phyloP scores from a whole-genome alignment of 2,888 invertebrate species.

The Sphecodes monilicornis region DNA sequence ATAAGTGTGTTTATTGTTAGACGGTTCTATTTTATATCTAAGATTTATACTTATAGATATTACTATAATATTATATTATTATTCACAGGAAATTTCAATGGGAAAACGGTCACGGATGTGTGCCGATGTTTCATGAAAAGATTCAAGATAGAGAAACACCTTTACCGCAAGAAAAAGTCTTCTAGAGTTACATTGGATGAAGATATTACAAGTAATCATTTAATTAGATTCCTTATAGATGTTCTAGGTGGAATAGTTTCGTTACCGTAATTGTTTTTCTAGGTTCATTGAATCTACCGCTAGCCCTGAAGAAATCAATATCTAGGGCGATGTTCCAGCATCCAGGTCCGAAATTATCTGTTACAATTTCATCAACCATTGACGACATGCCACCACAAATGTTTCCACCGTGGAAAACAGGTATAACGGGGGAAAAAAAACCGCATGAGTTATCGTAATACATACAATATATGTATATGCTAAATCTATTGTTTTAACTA shows the following conservation, averaged over 20 bases:
- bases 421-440: constrained; percentile 62
- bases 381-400: constrained; percentile 72
- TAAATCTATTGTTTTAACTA: constrained; percentile 19
- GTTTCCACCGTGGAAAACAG: constrained; percentile 79
- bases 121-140: constrained; percentile 88
- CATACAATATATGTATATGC: not conserved
- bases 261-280: not conserved
- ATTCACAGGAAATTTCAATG: constrained; percentile 87
- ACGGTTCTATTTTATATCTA: constrained; percentile 12
- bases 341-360: constrained; percentile 75
- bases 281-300: constrained; percentile 82
- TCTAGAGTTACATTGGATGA: constrained; percentile 75
- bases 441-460: not conserved
- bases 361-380: constrained; percentile 72
- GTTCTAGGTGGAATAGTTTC: not conserved
- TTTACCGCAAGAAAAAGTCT: constrained; percentile 74
- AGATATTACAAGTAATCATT: constrained; percentile 70
- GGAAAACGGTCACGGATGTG: constrained; percentile 86
- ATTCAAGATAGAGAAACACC: constrained; percentile 87
- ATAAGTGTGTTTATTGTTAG: constrained; percentile 84
- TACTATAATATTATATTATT: not conserved
- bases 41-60: constrained; percentile 17
- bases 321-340: constrained; percentile 81
- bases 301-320: constrained; percentile 80
- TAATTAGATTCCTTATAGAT: not conserved